Percentiles rank a stretch among this genome's conserved stretches.
Conservation (phyloP, 2,888 invertebrate genomes). For the Chrysopilus asiliformis region DNA sequence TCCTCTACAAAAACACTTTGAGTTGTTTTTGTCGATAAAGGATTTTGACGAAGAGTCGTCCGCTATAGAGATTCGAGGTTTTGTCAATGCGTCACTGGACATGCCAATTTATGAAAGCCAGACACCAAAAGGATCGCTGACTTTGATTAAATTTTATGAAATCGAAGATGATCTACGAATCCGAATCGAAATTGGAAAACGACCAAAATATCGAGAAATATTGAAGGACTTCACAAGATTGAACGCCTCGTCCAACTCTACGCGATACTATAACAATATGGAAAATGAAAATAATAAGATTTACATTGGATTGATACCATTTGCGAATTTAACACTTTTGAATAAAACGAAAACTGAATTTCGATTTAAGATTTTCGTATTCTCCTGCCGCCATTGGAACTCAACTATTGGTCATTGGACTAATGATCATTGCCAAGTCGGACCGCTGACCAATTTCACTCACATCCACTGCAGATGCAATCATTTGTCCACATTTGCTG, state of each 20-base stretch:
- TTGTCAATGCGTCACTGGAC: conserved; percentile 12
- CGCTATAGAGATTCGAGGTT: conserved; percentile 6
- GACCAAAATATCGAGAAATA: conserved; percentile 15
- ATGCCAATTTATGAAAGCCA: conserved; percentile 17
- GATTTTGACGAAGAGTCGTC: neutral
- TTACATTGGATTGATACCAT: conserved; percentile 4
- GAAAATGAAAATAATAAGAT: neutral
- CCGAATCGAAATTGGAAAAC: conserved; percentile 10
- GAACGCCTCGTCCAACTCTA: too few relatives aligned
- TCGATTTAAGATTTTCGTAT: conserved; percentile 6
- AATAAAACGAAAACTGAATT: too few relatives aligned
- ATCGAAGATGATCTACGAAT: conserved; percentile 12
- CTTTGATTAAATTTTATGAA: conserved; percentile 15
- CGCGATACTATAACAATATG: neutral
- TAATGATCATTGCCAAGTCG: conserved; percentile 4
- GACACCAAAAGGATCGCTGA: conserved; percentile 15
- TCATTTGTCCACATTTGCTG: conserved; percentile 8
- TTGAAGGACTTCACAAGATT: too few relatives aligned
- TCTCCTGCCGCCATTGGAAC: conserved; percentile 9
- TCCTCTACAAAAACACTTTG: neutral
- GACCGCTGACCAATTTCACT: conserved; percentile 5
- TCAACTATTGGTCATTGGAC: conserved; percentile 1
- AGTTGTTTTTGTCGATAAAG: conserved; percentile 4
- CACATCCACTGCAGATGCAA: conserved; percentile 11
- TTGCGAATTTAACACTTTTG: neutral